A percentile compares a stretch with the other conserved stretches of the same genome.
Conservation (phyloP, 2,797 vertebrate species). For the Huso huso region DNA sequence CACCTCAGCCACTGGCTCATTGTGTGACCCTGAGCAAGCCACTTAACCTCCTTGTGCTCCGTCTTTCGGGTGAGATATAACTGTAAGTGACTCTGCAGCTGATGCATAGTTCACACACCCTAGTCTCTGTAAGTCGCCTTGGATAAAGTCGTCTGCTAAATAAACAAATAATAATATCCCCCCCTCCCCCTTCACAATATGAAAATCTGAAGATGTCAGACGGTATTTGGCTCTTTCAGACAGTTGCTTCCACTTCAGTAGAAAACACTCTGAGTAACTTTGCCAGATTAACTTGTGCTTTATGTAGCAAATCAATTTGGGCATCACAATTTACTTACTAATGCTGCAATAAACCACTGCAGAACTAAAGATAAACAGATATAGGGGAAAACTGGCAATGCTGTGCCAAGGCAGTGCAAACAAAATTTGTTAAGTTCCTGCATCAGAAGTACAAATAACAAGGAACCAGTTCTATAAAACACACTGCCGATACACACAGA, state of each 20-base stretch:
- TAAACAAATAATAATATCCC: too few relatives aligned
- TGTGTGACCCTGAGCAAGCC: too few relatives aligned
- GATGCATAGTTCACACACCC: too few relatives aligned
- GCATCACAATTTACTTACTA: constrained; percentile 2
- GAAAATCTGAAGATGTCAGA: neutral
- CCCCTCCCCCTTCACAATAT: neutral
- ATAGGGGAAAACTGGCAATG: neutral
- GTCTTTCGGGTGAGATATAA: too few relatives aligned
- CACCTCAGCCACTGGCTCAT: too few relatives aligned
- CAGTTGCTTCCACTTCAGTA: constrained; percentile 8
- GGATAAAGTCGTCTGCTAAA: too few relatives aligned
- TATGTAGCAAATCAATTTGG: constrained; percentile 11
- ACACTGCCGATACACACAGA: too few relatives aligned
- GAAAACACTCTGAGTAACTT: constrained; percentile 2
- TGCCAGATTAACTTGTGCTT: constrained; percentile 6
- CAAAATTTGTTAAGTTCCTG: neutral
- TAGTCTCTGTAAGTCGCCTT: too few relatives aligned
- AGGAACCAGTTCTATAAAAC: too few relatives aligned
- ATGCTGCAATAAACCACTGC: neutral
- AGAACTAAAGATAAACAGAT: constrained; percentile 1
- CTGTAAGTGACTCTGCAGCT: too few relatives aligned
- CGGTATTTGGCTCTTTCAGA: neutral
- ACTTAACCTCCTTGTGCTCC: too few relatives aligned
- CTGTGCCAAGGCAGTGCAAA: neutral
- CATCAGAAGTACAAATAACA: neutral